Conservation (phyloP, 2,113 vertebrate species). For the Trematomus loennbergii region DNA sequence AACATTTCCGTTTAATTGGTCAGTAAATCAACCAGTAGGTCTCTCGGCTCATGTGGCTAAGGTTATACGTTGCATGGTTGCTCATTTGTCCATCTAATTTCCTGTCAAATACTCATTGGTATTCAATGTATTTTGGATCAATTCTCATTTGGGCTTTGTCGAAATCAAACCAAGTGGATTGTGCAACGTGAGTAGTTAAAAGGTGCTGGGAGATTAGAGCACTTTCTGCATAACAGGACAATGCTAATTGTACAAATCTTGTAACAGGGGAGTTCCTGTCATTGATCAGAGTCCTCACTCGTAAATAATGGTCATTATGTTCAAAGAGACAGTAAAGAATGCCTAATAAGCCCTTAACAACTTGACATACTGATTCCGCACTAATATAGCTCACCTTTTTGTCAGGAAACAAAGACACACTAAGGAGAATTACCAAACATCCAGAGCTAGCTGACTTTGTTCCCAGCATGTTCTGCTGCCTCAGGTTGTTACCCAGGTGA, state of each 20-base stretch:
- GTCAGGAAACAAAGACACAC: slow-evolving; percentile 20
- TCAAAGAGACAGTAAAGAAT: slow-evolving; percentile 1
- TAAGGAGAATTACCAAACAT: slow-evolving; percentile 40
- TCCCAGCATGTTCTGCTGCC: slow-evolving; percentile 69
- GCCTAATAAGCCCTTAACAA: neutral
- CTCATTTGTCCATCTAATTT: neutral
- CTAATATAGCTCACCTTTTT: neutral
- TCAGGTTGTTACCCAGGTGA: slow-evolving; percentile 77
- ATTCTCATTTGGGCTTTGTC: slow-evolving; percentile 5
- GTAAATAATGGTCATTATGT: neutral
- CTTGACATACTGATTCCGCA: neutral
- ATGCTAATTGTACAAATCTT: neutral
- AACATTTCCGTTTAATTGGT: slow-evolving; percentile 20
- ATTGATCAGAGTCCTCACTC: neutral
- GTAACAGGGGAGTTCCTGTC: slow-evolving; percentile 4
- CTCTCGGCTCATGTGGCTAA: neutral
- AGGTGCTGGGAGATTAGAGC: neutral
- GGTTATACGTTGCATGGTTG: neutral
- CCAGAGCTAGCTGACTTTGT: slow-evolving; percentile 49
- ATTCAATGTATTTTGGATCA: neutral
- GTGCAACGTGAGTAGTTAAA: slow-evolving; percentile 9
- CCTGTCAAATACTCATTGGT: neutral
- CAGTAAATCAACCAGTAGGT: slow-evolving; percentile 21
- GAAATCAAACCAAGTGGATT: slow-evolving; percentile 1
- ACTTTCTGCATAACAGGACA: neutral